Evolutionary conservation across 2,888 invertebrate species (phyloP), one percentile per base, ranked within the genome.

Genomic region (Leptopterna dolabrata): DNA sequence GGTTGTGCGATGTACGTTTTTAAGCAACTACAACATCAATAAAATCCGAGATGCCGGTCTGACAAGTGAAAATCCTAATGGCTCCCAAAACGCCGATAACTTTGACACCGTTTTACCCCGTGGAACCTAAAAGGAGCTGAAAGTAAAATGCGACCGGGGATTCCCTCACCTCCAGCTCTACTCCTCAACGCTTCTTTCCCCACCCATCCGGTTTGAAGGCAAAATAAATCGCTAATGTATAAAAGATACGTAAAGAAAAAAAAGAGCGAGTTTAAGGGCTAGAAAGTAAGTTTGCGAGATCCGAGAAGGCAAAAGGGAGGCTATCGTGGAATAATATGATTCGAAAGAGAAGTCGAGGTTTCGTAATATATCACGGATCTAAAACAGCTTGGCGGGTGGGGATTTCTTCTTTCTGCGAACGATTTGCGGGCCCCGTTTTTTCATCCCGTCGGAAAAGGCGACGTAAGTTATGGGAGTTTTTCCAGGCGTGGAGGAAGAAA

Each of bases 221-320:
- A 83, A 41, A 83, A 83, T 83, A 83, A 83, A 83, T 83, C 83
- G 83, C 63, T 83, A 83, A 83, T 83, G 83, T 83, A 83, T 83
- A 83, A 83, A 83, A 83, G 83, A 83, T 83, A 63, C 70, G 45
- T n/a, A 27, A 45, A 45, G 43, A 43, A 43, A 41, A 19, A 6
- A 43, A 43, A 19, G 45, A 45, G 36, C 36, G 4, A 36, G 36
- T 36, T 36, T 36, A 36, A 36, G 36, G 36, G 36, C 36, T 2
- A 4, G 36, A 29, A 55, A 83, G 83, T 83, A 83, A 83, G 83
- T 83, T 83, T 83, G 43, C 47, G 27, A 43, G 78, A 78, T 81
- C 81, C 81, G 47, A n/a, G 70, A 36, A 24, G 51, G 51, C 51
- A 11, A 63, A 24, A 63, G 63, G 63, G 63, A 19, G 63, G 63